These are phyloP conservation scores for Ctenicera cuprea DNA, from an alignment of 2,888 invertebrate genomes.

Conservation along the genomic window DNA sequence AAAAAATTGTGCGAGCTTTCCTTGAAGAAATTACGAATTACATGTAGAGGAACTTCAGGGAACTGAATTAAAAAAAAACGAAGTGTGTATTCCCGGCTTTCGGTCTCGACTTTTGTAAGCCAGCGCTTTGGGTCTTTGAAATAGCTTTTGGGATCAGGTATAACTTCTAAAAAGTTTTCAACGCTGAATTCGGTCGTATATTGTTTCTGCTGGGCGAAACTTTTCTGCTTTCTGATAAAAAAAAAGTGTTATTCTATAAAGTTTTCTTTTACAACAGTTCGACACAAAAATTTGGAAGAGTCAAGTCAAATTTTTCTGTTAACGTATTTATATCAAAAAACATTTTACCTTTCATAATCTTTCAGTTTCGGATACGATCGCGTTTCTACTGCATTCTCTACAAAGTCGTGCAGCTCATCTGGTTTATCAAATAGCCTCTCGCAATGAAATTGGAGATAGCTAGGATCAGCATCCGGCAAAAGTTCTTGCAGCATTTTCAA, in stretches of 20 bases:
- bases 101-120: conserved; percentile 1
- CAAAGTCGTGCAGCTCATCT: conserved; percentile 63
- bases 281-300: background rate
- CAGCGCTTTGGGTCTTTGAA: conserved; percentile 62
- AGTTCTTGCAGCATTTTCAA: too few relatives aligned
- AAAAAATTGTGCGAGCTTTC: too few relatives aligned
- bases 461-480: too few relatives aligned
- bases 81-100: conserved; percentile 31
- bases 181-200: conserved; percentile 71
- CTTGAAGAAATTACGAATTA: conserved; percentile 8
- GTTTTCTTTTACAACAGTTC: too few relatives aligned
- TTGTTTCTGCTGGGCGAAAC: conserved; percentile 69
- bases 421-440: too few relatives aligned
- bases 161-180: conserved; percentile 70
- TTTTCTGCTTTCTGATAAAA: conserved; percentile 64
- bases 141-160: conserved; percentile 70
- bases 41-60: background rate
- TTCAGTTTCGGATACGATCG: conserved; percentile 67
- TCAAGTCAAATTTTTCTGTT: conserved; percentile 63
- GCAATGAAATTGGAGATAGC: too few relatives aligned
- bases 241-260: too few relatives aligned
- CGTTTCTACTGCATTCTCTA: conserved; percentile 63
- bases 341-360: conserved; percentile 68
- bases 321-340: too few relatives aligned
- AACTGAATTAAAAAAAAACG: conserved; percentile 26